A percentile compares a stretch with the other conserved stretches of the same genome.
phyloP scores from a whole-genome alignment of 2,888 invertebrate genomes.

The Papilio gigon region DNA sequence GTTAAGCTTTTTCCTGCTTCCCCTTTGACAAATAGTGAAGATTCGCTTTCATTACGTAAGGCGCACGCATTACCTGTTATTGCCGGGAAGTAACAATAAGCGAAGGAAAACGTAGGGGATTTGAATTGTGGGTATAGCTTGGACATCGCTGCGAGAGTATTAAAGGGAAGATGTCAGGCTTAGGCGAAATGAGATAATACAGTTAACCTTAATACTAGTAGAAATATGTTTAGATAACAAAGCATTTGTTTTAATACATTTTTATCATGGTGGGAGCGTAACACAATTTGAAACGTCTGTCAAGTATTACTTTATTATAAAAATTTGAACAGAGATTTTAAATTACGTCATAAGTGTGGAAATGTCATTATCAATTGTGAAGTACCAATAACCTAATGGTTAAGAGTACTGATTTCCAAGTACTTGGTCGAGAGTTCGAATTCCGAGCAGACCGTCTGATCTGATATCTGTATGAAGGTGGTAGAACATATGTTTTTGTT shows the following conservation, averaged over 20 bases:
- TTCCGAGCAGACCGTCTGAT: too few relatives aligned
- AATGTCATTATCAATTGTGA: too few relatives aligned
- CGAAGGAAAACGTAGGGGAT: conserved; percentile 48
- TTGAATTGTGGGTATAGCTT: conserved; percentile 49
- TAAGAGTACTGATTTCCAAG: too few relatives aligned
- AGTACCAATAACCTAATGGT: too few relatives aligned
- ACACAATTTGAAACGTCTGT: too few relatives aligned
- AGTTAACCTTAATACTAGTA: background rate
- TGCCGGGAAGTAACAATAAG: conserved; percentile 59
- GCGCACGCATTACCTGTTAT: conserved; percentile 60
- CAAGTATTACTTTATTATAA: too few relatives aligned
- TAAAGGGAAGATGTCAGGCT: conserved; percentile 9
- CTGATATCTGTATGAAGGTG: too few relatives aligned
- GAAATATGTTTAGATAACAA: conserved; percentile 3
- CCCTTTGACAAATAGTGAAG: conserved; percentile 67
- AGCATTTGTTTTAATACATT: background rate
- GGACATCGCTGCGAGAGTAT: conserved; percentile 21
- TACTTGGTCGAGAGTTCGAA: too few relatives aligned
- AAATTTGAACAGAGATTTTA: too few relatives aligned
- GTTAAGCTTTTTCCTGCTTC: conserved; percentile 37
- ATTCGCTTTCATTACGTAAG: conserved; percentile 67
- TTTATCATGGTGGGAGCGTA: background rate
- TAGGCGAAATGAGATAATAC: conserved; percentile 10
- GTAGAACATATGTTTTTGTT: too few relatives aligned
- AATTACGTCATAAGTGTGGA: too few relatives aligned